These are phyloP conservation scores for Cheilosia urbana DNA, from an alignment of 2,888 invertebrate species.

Conservation along the genomic window DNA sequence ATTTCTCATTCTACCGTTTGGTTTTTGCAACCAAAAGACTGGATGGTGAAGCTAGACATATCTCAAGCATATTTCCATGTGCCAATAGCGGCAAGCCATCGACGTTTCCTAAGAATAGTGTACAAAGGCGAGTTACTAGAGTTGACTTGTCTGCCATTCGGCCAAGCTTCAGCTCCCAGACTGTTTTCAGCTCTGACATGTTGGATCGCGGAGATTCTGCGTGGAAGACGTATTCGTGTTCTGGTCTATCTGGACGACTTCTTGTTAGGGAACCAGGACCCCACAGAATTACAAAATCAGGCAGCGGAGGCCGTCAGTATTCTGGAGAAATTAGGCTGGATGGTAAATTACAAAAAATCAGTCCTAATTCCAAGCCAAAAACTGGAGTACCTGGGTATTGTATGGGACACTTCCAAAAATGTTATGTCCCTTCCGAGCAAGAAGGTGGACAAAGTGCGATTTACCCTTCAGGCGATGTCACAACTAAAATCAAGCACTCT, in stretches of 20 bases:
- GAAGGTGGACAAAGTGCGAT: no score
- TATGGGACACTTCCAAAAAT: no score
- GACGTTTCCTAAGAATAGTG: no score
- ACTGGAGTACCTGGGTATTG: no score
- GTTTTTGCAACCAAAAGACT: conserved; percentile 1
- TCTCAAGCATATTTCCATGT: neutral
- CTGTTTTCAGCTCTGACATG: conserved; percentile 14
- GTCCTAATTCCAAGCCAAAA: conserved; percentile 6
- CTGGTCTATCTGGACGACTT: conserved; percentile 41
- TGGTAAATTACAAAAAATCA: conserved; percentile 17
- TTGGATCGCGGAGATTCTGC: conserved; percentile 43
- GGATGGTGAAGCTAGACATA: neutral
- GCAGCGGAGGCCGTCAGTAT: no score
- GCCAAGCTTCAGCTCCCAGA: conserved; percentile 12
- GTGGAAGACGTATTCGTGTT: conserved; percentile 20
- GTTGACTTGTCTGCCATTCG: conserved; percentile 28
- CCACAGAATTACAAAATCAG: neutral
- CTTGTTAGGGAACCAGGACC: neutral
- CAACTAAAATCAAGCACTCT: no score
- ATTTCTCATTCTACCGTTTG: conserved; percentile 7
- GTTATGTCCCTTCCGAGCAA: no score
- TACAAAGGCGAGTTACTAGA: no score
- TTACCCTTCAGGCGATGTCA: no score
- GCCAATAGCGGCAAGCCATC: no score
- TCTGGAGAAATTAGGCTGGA: neutral